These are phyloP conservation scores for Kryptolebias marmoratus DNA, from an alignment of 2,113 vertebrate genomes.

Conservation along the genomic window DNA sequence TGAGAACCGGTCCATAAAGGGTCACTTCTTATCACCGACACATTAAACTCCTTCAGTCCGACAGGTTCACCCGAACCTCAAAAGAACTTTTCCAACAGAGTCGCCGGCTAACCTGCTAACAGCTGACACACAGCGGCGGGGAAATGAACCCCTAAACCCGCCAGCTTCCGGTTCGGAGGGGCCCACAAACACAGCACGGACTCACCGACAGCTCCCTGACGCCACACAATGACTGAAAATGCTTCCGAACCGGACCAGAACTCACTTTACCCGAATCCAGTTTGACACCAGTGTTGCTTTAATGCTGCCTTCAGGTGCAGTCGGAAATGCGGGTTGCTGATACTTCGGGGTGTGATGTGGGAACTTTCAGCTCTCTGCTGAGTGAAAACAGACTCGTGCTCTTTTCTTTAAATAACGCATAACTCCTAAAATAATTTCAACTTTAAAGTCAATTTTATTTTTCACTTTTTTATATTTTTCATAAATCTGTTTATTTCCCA, in stretches of 20 bases:
- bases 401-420: too few relatives aligned
- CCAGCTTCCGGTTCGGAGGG: background rate
- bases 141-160: background rate
- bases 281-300: conserved; percentile 44
- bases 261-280: conserved; percentile 79
- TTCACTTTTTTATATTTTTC: too few relatives aligned
- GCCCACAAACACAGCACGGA: background rate
- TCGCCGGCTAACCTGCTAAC: background rate
- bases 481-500: too few relatives aligned
- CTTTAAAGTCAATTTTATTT: too few relatives aligned
- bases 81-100: background rate
- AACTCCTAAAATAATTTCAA: too few relatives aligned
- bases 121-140: background rate
- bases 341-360: background rate
- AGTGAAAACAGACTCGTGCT: too few relatives aligned
- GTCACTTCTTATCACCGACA: too few relatives aligned
- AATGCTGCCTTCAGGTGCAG: conserved; percentile 28
- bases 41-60: background rate
- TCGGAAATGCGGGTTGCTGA: conserved; percentile 3
- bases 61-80: background rate
- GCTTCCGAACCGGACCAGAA: conserved; percentile 34
- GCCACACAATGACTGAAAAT: background rate
- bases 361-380: background rate
- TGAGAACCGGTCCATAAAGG: background rate
- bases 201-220: rapidly evolving